Evolutionary conservation across 2,113 vertebrate species (phyloP).

Genomic region (Saguinus midas): DNA sequence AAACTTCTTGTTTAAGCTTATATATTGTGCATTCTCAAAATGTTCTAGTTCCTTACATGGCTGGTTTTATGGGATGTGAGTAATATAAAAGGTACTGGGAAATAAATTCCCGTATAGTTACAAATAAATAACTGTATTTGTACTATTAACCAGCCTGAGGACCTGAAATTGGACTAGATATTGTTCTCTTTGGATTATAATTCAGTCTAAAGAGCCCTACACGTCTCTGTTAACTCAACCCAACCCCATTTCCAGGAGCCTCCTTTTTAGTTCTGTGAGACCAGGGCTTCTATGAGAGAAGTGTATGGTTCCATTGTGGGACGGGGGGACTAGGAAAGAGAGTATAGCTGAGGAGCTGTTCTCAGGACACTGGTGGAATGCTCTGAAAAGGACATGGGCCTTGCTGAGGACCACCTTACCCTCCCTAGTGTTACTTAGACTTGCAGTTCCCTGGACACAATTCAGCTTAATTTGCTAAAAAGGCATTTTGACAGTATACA

Average conservation of each 20-base stretch:
- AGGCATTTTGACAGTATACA: background rate
- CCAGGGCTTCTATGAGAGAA: background rate
- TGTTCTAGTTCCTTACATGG: background rate
- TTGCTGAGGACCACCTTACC: background rate
- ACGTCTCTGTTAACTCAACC: background rate
- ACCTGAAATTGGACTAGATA: background rate
- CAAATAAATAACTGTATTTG: conserved; percentile 35
- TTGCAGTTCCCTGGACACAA: background rate
- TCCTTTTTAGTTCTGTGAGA: background rate
- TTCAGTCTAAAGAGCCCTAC: background rate
- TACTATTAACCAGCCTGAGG: background rate
- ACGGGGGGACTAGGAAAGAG: background rate
- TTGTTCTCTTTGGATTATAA: background rate
- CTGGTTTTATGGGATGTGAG: background rate
- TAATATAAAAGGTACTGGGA: background rate
- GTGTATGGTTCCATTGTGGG: background rate
- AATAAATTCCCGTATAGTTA: background rate
- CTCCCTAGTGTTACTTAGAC: background rate
- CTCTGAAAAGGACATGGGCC: background rate
- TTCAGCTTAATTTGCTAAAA: background rate
- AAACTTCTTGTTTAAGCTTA: background rate
- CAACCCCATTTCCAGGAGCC: background rate
- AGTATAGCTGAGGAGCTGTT: too few relatives aligned
- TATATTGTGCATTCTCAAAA: background rate
- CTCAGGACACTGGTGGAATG: background rate